phyloP scores from a whole-genome alignment of 2,797 vertebrate genomes.

The Poecilia wingei region DNA sequence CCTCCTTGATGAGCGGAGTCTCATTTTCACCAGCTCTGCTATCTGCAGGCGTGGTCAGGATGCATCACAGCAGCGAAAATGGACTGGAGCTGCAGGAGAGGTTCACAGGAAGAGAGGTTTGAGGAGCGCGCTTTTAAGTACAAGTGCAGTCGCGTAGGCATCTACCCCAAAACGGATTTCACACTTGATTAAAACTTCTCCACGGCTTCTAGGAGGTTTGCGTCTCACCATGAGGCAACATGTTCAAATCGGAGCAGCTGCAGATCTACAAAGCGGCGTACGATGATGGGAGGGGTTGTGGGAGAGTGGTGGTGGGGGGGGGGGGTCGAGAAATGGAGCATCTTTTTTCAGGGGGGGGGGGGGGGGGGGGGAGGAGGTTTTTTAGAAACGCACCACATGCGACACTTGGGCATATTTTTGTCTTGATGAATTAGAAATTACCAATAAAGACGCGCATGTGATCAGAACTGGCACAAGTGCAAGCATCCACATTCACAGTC shows the following conservation, averaged over 20 bases:
- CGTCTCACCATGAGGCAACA: conserved; percentile 62
- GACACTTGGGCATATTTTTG: conserved; percentile 19
- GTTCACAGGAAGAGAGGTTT: conserved; percentile 66
- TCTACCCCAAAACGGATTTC: conserved; percentile 79
- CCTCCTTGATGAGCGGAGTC: conserved; percentile 54
- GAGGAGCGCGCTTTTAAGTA: conserved; percentile 60
- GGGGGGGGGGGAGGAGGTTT: conserved; percentile 3
- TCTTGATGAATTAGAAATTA: conserved; percentile 38
- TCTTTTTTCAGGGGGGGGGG: conserved; percentile 3
- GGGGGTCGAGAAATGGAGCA: background rate
- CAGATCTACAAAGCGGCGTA: conserved; percentile 44
- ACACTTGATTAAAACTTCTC: conserved; percentile 81
- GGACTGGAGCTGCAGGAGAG: conserved; percentile 65
- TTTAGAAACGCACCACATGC: conserved; percentile 43
- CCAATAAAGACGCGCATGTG: conserved; percentile 4
- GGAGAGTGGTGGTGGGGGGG: background rate
- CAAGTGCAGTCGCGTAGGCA: conserved; percentile 67
- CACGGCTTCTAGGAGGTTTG: conserved; percentile 77
- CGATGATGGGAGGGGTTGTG: background rate
- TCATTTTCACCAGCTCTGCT: conserved; percentile 59
- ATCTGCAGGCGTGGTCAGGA: conserved; percentile 58
- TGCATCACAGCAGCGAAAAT: conserved; percentile 67
- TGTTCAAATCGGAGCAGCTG: conserved; percentile 48
- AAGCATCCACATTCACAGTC: conserved; percentile 3
- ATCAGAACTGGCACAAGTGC: background rate